Evolutionary conservation across 2,888 invertebrate genomes (phyloP).

Genomic region (Spodoptera exigua): DNA sequence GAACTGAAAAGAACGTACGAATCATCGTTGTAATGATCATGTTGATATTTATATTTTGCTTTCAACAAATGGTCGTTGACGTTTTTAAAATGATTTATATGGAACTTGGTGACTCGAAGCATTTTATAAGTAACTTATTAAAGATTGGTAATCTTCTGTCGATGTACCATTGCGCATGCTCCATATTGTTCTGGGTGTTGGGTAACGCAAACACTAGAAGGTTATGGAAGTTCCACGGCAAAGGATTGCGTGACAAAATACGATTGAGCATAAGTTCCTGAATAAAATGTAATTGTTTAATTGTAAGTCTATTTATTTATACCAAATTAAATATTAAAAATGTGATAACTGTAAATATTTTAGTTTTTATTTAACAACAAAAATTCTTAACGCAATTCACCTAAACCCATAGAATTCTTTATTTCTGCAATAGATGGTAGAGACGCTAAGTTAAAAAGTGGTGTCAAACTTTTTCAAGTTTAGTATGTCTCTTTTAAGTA

Average conservation of each 20-base stretch:
- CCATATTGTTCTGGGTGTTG: slow-evolving; percentile 81
- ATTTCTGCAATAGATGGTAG: too few relatives aligned
- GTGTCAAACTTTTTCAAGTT: too few relatives aligned
- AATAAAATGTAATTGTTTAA: not conserved
- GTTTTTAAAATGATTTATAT: slow-evolving; percentile 69
- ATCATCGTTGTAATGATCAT: slow-evolving; percentile 74
- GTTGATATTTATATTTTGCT: slow-evolving; percentile 77
- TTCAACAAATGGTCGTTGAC: slow-evolving; percentile 77
- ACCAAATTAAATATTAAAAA: too few relatives aligned
- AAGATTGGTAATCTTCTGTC: slow-evolving; percentile 64
- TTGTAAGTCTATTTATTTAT: too few relatives aligned
- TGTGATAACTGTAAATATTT: too few relatives aligned
- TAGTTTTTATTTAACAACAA: too few relatives aligned
- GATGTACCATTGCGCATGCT: slow-evolving; percentile 77
- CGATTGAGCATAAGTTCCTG: slow-evolving; percentile 36
- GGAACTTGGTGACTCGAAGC: slow-evolving; percentile 38
- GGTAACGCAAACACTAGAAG: slow-evolving; percentile 78
- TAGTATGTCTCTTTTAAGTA: too few relatives aligned
- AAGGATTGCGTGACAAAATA: slow-evolving; percentile 32
- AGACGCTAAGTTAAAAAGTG: too few relatives aligned
- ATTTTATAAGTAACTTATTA: slow-evolving; percentile 42
- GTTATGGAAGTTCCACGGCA: slow-evolving; percentile 67
- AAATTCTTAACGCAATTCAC: too few relatives aligned
- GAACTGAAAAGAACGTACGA: slow-evolving; percentile 64
- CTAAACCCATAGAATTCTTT: too few relatives aligned